Percentiles rank a stretch among this genome's conserved stretches.
Evolutionary conservation across 2,888 invertebrate species (phyloP).

Genomic region (Drosophila flavopinicola): DNA sequence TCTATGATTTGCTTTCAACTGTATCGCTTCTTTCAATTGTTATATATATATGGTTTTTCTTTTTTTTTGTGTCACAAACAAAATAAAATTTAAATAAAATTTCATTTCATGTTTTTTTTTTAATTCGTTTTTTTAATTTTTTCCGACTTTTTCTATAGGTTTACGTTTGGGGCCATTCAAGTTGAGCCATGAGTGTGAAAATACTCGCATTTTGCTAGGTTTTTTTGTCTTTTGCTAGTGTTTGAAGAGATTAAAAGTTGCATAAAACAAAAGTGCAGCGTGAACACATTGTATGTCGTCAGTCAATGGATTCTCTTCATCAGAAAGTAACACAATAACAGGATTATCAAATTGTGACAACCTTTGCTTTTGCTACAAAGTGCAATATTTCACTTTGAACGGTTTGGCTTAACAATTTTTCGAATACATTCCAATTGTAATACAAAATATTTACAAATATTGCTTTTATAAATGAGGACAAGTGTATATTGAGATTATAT

Average conservation of each 20-base stretch:
- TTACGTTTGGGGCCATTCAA: neutral
- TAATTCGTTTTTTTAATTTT: neutral
- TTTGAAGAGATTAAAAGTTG: neutral
- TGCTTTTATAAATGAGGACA: too few relatives aligned
- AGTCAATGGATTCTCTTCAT: neutral
- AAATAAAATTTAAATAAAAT: slow-evolving; percentile 39
- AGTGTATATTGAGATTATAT: too few relatives aligned
- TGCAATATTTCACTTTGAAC: neutral
- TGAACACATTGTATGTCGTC: neutral
- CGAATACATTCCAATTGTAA: too few relatives aligned
- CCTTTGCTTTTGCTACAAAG: neutral
- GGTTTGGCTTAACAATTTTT: too few relatives aligned
- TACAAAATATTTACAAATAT: too few relatives aligned
- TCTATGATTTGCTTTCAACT: slow-evolving; percentile 48
- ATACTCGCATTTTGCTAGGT: neutral
- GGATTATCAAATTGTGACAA: neutral
- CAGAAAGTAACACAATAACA: neutral
- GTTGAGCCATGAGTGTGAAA: neutral
- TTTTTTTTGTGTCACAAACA: neutral
- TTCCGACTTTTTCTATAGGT: neutral
- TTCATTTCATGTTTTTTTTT: slow-evolving; percentile 30
- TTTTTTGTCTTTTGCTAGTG: neutral
- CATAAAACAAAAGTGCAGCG: neutral
- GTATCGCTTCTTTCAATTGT: slow-evolving; percentile 2
- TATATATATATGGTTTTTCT: neutral